A percentile compares a stretch with the other conserved stretches of the same genome.
phyloP scores from a whole-genome alignment of 2,797 vertebrate genomes.

The Hybognathus amarus region DNA sequence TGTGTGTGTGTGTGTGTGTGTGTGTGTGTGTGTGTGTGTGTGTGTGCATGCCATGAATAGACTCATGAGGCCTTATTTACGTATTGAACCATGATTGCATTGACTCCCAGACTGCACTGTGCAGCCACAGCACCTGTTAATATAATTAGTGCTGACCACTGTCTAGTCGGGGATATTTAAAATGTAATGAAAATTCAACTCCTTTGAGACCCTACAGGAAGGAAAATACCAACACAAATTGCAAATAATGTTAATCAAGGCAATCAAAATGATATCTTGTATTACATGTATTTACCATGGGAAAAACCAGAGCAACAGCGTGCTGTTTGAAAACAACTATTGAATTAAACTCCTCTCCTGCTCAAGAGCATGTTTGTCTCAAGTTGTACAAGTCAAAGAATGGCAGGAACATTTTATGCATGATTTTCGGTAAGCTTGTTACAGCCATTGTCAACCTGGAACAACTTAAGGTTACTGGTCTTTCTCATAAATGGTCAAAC shows the following conservation, averaged over 20 bases:
- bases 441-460: background rate
- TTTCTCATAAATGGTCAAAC: background rate
- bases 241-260: constrained; percentile 22
- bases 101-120: constrained; percentile 11
- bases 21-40: no score
- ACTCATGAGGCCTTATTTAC: constrained; percentile 6
- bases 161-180: constrained; percentile 11
- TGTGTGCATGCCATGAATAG: background rate
- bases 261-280: background rate
- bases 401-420: background rate
- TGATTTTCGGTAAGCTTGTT: background rate
- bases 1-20: no score
- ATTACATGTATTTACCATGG: background rate
- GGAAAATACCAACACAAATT: background rate
- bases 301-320: background rate
- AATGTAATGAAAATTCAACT: background rate
- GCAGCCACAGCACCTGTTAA: background rate
- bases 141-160: constrained; percentile 35
- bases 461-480: background rate
- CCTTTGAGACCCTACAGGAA: constrained; percentile 6
- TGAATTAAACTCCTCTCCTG: background rate
- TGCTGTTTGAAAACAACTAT: constrained; percentile 6
- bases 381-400: background rate
- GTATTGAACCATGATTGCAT: constrained; percentile 23
- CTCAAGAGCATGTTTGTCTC: background rate